Conservation (phyloP, 2,797 vertebrate species). For the Lagocephalus sceleratus region DNA sequence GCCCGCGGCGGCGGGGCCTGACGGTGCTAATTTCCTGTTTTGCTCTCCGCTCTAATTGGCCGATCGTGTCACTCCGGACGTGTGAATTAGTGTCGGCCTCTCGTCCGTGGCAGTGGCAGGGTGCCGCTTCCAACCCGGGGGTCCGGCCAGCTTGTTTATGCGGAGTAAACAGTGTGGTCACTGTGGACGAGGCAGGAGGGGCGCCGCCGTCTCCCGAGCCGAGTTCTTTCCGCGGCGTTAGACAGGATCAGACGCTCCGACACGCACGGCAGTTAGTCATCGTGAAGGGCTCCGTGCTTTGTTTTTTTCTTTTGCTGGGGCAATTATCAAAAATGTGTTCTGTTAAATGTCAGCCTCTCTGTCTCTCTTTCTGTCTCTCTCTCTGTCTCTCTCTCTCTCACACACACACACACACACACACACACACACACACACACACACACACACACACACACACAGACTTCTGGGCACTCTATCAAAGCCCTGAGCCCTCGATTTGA, state of each 20-base stretch:
- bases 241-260: conserved; percentile 18
- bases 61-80: conserved; percentile 65
- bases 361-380: no score
- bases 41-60: conserved; percentile 66
- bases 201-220: conserved; percentile 24
- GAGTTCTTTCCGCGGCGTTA: conserved; percentile 39
- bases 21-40: conserved; percentile 63
- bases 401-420: no score
- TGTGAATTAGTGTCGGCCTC: conserved; percentile 61
- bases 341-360: not conserved
- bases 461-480: conserved; percentile 59
- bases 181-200: conserved; percentile 64
- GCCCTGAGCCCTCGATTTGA: conserved; percentile 50
- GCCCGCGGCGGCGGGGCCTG: conserved; percentile 37
- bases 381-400: no score
- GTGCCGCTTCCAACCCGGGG: conserved; percentile 58
- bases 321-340: conserved; percentile 3
- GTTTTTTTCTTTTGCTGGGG: no score
- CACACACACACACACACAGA: conserved; percentile 17
- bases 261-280: not conserved
- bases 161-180: conserved; percentile 76
- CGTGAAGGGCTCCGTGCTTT: no score
- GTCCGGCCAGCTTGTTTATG: conserved; percentile 68
- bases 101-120: conserved; percentile 35
- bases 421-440: conserved; percentile 17